A percentile compares a stretch with the other conserved stretches of the same genome.
phyloP scores from a whole-genome alignment of 2,888 invertebrate genomes.

The Campoletis raptor region DNA sequence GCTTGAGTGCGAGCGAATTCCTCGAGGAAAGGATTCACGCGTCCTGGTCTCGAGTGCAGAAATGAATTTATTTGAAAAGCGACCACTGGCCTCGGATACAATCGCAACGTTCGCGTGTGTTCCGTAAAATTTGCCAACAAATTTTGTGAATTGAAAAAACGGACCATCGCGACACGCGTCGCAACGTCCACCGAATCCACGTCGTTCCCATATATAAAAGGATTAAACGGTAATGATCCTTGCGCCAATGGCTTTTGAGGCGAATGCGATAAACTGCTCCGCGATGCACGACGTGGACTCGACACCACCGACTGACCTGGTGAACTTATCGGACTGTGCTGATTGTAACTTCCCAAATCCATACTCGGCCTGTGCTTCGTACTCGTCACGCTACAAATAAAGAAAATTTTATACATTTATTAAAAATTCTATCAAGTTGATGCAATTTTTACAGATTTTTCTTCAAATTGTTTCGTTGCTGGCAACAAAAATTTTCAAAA shows the following conservation, averaged over 20 bases:
- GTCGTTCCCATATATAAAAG: conserved; percentile 96
- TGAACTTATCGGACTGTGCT: conserved; percentile 81
- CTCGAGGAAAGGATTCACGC: conserved; percentile 94
- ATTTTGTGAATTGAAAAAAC: conserved; percentile 99
- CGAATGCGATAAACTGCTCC: conserved; percentile 79
- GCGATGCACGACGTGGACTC: conserved; percentile 82
- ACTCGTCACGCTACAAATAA: conserved; percentile 76
- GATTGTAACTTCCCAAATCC: conserved; percentile 70
- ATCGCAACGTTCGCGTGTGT: conserved; percentile 97
- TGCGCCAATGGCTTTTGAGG: conserved; percentile 75
- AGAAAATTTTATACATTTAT: too few relatives aligned
- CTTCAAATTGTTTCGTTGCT: too few relatives aligned
- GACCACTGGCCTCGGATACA: conserved; percentile 99
- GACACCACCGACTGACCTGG: conserved; percentile 81
- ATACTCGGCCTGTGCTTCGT: conserved; percentile 82
- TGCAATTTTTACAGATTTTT: too few relatives aligned
- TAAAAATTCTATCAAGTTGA: too few relatives aligned
- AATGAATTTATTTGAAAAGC: conserved; percentile 99
- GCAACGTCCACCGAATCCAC: conserved; percentile 99
- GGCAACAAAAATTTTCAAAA: too few relatives aligned
- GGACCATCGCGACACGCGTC: conserved; percentile 98
- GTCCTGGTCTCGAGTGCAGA: conserved; percentile 93
- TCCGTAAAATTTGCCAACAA: conserved; percentile 98
- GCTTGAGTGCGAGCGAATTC: conserved; percentile 98
- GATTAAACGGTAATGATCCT: conserved; percentile 87